Evolutionary conservation across 2,888 invertebrate species (phyloP).

Genomic region (Isotomurus palustris): DNA sequence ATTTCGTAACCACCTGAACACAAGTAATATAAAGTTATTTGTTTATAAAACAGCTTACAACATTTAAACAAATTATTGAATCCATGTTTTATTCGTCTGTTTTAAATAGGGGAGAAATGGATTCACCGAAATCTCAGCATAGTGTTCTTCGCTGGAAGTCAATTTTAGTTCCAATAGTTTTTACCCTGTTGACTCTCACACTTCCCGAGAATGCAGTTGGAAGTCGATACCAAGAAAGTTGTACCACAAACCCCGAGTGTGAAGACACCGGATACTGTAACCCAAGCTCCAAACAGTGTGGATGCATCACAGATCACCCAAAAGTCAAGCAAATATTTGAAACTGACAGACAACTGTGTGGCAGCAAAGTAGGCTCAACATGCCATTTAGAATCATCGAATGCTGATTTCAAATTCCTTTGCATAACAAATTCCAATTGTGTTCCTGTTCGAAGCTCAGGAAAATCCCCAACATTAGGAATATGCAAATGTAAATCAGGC

Average conservation of each 20-base stretch:
- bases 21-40: no score
- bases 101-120: no score
- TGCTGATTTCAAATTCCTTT: no score
- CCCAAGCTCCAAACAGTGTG: conserved; percentile 3
- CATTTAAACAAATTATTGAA: no score
- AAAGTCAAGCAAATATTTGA: conserved; percentile 9
- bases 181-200: no score
- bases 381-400: no score
- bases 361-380: conserved; percentile 6
- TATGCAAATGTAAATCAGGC: conserved; percentile 11
- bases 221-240: conserved; percentile 5
- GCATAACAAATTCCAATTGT: conserved; percentile 1
- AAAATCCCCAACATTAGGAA: conserved; percentile 2
- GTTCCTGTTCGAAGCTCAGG: conserved; percentile 4
- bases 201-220: neutral
- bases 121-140: no score
- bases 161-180: no score
- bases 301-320: neutral
- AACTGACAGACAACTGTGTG: conserved; percentile 4
- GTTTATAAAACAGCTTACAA: no score
- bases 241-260: conserved; percentile 7
- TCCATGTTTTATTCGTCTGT: no score
- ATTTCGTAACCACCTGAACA: no score
- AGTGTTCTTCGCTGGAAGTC: no score
- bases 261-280: conserved; percentile 5